Percentiles rank a stretch among this genome's conserved stretches.
Conservation (phyloP, 2,888 invertebrate species). For the Belgica antarctica region DNA sequence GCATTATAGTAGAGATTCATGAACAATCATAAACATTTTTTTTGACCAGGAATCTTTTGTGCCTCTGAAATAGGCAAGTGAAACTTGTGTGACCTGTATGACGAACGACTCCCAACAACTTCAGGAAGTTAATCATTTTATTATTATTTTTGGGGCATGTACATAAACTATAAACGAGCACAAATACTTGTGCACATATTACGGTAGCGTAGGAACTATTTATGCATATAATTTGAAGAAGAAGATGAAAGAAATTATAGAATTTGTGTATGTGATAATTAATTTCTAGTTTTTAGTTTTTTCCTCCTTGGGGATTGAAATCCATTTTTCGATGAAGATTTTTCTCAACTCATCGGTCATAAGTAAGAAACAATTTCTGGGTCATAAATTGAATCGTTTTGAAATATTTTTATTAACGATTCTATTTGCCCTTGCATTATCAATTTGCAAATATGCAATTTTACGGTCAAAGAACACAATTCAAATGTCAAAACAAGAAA, state of each 20-base stretch:
- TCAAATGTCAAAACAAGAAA: not conserved
- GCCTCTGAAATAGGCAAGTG: not conserved
- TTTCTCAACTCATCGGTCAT: no score
- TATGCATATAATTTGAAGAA: conserved; percentile 16
- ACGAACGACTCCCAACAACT: conserved; percentile 14
- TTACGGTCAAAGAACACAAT: conserved; percentile 9
- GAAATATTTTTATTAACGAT: not conserved
- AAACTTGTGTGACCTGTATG: not conserved
- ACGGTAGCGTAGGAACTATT: conserved; percentile 20
- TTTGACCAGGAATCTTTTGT: not conserved
- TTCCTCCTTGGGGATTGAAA: not conserved
- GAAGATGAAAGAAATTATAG: no score
- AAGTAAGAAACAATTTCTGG: conserved; percentile 9
- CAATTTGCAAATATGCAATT: not conserved
- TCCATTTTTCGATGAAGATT: no score
- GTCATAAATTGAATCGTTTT: not conserved
- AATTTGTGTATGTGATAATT: conserved; percentile 40
- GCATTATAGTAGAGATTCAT: no score
- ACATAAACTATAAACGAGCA: conserved; percentile 8
- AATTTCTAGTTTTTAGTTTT: conserved; percentile 8
- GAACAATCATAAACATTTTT: not conserved
- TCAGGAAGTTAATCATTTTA: conserved; percentile 36
- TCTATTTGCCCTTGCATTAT: not conserved
- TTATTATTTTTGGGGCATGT: conserved; percentile 33
- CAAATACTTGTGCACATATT: not conserved